Evolutionary conservation across 2,113 vertebrate genomes (phyloP), one percentile per base, ranked within the genome.

Genomic region (Syngnathus floridae): DNA sequence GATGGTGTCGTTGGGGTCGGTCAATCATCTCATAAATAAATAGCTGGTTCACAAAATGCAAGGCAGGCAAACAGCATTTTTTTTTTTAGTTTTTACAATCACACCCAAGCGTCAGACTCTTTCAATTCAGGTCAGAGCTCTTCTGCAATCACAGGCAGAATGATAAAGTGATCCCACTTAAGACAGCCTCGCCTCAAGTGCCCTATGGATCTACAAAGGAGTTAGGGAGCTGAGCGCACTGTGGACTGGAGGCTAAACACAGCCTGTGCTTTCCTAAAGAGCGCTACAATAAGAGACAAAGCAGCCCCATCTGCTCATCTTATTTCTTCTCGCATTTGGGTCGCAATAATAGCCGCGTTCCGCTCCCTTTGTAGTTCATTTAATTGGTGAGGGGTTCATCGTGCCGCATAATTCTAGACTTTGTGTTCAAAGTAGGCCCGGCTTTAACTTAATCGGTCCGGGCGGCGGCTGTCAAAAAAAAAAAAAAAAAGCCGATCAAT

Each of bases 161-260:
- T 71, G 74, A 82, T 83, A 79, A 85, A 70, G 75, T 79, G 77
- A 83, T 82, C 71, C 72, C 78, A 68, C 75, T 84, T 87, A 84
- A 82, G 75, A 56, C 72, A 49, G 77, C 60, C 74, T 74, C 56
- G 51, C 74, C 79, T 74, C 26, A 69, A 77, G 73, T 71, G 64
- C 72, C 67, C 81, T 16, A n/a, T 63, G 68, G 77, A 78, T 84
- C 79, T 76, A 79, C 77, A 74, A 72, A 80, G 74, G 70, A 75
- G 49, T 4, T 48, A 52, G 10, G 14, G 51, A 61, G 73, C 58
- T 68, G 14, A 37, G 37, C 66, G 55, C 22, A 4, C 26, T 43
- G 36, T 71, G 59, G 70, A 73, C 62, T 61, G 19, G 43, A 52
- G 71, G 67, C 69, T 76, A 79, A 81, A 82, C 70, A 69, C 56